These are phyloP conservation scores for Leptobrachium leishanense DNA, from an alignment of 2,113 vertebrate genomes.

Conservation along the genomic window DNA sequence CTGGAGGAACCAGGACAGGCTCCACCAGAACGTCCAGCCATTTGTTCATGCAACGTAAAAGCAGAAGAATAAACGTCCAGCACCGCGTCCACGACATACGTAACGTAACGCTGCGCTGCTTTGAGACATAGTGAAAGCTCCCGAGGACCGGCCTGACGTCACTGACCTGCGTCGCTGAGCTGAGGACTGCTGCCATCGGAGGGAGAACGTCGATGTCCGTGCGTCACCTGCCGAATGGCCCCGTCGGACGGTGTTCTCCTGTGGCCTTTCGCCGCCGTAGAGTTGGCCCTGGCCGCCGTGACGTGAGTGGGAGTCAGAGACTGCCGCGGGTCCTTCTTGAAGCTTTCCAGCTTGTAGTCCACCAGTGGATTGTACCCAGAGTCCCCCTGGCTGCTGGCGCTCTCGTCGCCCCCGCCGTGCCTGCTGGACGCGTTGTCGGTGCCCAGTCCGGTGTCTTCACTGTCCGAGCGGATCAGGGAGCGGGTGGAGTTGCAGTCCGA, in stretches of 20 bases:
- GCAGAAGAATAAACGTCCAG: too few relatives aligned
- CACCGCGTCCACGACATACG: too few relatives aligned
- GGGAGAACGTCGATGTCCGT: conserved; percentile 61
- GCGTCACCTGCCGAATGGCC: conserved; percentile 73
- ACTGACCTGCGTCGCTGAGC: conserved; percentile 49
- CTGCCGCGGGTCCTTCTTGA: conserved; percentile 86
- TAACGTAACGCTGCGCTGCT: too few relatives aligned
- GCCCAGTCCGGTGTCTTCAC: conserved; percentile 67
- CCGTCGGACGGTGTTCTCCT: conserved; percentile 83
- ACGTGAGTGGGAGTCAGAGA: conserved; percentile 87
- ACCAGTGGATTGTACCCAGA: conserved; percentile 75
- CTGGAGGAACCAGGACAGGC: too few relatives aligned
- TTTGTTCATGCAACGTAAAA: too few relatives aligned
- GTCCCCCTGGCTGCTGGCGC: neutral
- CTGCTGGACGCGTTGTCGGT: neutral
- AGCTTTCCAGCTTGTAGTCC: conserved; percentile 84
- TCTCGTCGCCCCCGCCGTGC: neutral
- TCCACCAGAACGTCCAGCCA: too few relatives aligned
- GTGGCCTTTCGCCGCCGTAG: conserved; percentile 70
- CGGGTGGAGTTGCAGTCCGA: conserved; percentile 91
- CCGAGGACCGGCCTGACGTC: too few relatives aligned
- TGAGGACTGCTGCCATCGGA: conserved; percentile 53
- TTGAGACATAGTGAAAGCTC: too few relatives aligned
- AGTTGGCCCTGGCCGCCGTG: conserved; percentile 65
- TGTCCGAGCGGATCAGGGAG: conserved; percentile 83